Evolutionary conservation across 92 coral and sea anemone species (phyloP), one percentile per base, ranked within the genome.

Genomic region (Plumapathes pennacea): DNA sequence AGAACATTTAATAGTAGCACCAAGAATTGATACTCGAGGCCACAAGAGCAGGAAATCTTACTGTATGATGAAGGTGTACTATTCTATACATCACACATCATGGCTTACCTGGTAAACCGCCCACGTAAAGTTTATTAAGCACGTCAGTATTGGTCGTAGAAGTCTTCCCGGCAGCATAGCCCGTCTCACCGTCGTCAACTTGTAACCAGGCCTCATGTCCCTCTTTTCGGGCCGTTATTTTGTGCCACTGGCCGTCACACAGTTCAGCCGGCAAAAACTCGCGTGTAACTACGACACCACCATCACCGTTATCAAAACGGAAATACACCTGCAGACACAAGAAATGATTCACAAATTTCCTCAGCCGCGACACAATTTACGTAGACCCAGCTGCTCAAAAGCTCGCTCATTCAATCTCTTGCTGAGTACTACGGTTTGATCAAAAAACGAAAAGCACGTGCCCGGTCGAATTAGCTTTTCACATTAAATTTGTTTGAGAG

Each of bases 181-280:
- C 46, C n/a, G 32, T 46, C 11, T 32, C 18, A 13, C 64, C 62
- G 25, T 39, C 52, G 43, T 86, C 95, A 1, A 87, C 83, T 14
- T 41, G 59, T 13, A 87, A 30, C 5, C 52, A 20, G 4, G 77
- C 85, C 32, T 33, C 27, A 14, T 46, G 41, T 5, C 44, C 30
- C 0, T 56, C 48, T 71, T 87, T 87, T 23, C 34, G 38, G 9
- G 68, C 54, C 13, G 47, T 29, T 10, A 87, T 71, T 37, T 53
- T 71, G 47, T 82, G 85, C 95, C 95, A 87, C 38, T 72, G 62
- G 12, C 73, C 80, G 67, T 87, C 77, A 23, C 89, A 87, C 32
- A 82, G 32, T 27, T 60, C 46, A 21, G 38, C 22, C 0, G 57
- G 62, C 31, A 30, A 12, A 62, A 61, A 61, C 29, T 54, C 37